Percentiles rank a stretch among this genome's conserved stretches.
Conservation (phyloP, 37 sponge, comb jelly and placozoan species). For the Eunapius fragilis region DNA sequence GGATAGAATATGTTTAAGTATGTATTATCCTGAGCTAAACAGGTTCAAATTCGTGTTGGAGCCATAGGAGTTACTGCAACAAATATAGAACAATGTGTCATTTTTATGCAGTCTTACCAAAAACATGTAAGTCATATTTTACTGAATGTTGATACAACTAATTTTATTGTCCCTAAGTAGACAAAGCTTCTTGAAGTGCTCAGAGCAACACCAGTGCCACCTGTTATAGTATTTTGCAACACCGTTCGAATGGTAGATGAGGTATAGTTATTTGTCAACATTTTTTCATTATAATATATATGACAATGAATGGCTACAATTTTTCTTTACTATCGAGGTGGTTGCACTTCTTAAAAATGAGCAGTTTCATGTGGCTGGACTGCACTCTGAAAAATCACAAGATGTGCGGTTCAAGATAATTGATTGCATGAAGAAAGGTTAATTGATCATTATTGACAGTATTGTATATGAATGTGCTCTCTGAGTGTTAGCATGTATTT, state of each 20-base stretch:
- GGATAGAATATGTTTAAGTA: neutral
- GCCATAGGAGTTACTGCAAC: constrained; percentile 33
- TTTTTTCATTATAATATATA: neutral
- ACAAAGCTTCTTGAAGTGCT: constrained; percentile 40
- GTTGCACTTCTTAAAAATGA: constrained; percentile 7
- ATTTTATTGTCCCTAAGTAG: neutral
- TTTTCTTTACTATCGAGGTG: neutral
- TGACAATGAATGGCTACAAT: neutral
- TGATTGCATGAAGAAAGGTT: constrained; percentile 27
- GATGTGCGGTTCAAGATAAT: constrained; percentile 20
- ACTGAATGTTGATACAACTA: neutral
- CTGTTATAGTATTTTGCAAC: constrained; percentile 48
- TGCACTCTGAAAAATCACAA: constrained; percentile 45
- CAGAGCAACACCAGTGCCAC: constrained; percentile 24
- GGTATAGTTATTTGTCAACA: neutral
- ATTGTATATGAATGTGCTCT: neutral
- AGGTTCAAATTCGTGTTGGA: constrained; percentile 34
- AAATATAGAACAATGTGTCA: constrained; percentile 22
- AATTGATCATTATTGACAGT: neutral
- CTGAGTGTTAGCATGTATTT: too few species aligned
- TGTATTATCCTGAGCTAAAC: neutral
- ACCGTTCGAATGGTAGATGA: constrained; percentile 27
- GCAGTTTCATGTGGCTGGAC: constrained; percentile 59
- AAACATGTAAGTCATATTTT: constrained; percentile 24
- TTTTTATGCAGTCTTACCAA: constrained; percentile 45